Evolutionary conservation across 2,797 vertebrate species (phyloP).

Genomic region (Mycteria americana): DNA sequence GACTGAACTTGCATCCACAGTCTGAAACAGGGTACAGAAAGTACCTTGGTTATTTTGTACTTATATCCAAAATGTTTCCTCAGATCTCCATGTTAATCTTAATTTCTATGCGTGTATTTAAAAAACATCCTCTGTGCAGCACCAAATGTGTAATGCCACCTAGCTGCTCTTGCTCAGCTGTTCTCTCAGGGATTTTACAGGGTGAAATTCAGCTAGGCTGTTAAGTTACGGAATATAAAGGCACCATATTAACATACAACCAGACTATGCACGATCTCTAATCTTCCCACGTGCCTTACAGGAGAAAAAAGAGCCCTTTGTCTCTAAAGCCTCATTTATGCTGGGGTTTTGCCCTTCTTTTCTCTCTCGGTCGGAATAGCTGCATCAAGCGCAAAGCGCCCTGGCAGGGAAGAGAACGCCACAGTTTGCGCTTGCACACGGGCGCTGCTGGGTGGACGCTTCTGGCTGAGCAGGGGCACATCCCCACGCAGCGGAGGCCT

Average conservation of each 20-base stretch:
- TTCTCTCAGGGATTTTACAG: neutral
- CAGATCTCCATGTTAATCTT: neutral
- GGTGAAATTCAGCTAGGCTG: neutral
- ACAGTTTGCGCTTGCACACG: neutral
- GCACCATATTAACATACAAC: neutral
- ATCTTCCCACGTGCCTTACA: neutral
- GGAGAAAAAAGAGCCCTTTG: neutral
- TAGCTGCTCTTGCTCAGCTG: neutral
- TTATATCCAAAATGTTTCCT: neutral
- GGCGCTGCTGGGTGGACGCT: neutral
- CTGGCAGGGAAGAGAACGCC: neutral
- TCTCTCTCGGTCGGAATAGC: neutral
- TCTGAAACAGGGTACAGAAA: neutral
- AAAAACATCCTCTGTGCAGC: neutral
- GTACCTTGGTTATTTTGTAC: neutral
- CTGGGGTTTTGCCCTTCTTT: conserved; percentile 8
- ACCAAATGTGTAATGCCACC: neutral
- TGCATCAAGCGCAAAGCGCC: neutral
- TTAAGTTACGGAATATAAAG: neutral
- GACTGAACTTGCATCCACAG: neutral
- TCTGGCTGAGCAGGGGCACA: neutral
- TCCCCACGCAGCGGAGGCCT: neutral
- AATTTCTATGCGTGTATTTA: neutral
- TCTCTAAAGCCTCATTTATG: conserved; percentile 5
- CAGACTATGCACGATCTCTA: neutral